phyloP scores from a whole-genome alignment of 2,888 invertebrate genomes.

The Lithosia quadra region DNA sequence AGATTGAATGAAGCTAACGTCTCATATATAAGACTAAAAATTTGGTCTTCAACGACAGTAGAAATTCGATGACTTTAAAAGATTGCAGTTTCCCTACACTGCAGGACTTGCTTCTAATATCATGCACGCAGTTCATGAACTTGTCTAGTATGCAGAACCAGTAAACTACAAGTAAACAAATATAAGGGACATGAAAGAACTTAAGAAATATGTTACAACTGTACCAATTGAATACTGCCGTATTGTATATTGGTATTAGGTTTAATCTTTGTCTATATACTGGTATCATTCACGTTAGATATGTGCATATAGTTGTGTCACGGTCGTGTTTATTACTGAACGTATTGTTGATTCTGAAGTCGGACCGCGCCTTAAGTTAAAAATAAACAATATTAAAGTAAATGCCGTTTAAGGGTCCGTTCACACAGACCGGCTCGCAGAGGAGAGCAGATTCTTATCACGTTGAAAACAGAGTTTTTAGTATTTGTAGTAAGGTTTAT shows the following conservation, averaged over 20 bases:
- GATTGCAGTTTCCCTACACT: neutral
- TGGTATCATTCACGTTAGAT: neutral
- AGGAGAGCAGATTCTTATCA: no score
- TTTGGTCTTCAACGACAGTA: neutral
- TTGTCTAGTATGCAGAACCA: neutral
- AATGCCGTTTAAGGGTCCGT: no score
- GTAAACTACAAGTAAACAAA: neutral
- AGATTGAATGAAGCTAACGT: slow-evolving; percentile 42
- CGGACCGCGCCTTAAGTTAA: neutral
- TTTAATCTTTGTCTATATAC: neutral
- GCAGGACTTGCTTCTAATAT: no score
- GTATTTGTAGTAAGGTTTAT: no score
- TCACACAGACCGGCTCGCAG: no score
- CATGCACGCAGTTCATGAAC: neutral
- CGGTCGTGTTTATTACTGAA: neutral
- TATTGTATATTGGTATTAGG: neutral
- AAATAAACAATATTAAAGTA: neutral
- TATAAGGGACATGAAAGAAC: neutral
- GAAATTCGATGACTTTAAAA: neutral
- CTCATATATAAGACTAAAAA: slow-evolving; percentile 26
- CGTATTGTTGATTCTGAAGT: neutral
- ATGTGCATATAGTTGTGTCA: neutral
- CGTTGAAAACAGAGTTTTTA: no score
- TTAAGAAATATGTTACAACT: neutral
- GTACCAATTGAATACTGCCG: neutral